These are phyloP conservation scores for Triplophysa rosa DNA, from an alignment of 2,113 vertebrate species.

Conservation along the genomic window DNA sequence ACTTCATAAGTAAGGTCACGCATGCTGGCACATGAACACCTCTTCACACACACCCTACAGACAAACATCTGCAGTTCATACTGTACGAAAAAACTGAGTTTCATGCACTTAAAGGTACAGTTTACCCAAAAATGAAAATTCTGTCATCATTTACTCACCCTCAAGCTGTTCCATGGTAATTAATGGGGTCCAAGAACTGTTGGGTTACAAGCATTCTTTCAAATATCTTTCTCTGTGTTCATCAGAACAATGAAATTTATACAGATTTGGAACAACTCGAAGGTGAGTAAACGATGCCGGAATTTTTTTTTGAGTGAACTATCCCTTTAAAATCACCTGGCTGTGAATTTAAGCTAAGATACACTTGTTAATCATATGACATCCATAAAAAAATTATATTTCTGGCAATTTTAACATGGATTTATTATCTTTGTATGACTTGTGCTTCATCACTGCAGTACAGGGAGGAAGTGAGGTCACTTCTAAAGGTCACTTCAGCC, in stretches of 20 bases:
- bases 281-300: too few species aligned
- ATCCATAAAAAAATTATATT: neutral
- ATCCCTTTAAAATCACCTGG: too few species aligned
- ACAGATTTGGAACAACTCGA: too few species aligned
- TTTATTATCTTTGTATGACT: slow-evolving; percentile 1
- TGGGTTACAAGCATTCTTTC: too few species aligned
- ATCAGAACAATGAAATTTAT: too few species aligned
- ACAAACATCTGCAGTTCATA: slow-evolving; percentile 17
- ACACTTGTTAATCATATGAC: too few species aligned
- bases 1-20: slow-evolving; percentile 27
- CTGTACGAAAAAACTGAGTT: neutral
- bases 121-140: neutral
- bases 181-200: too few species aligned
- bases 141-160: too few species aligned
- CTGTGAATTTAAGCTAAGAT: too few species aligned
- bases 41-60: neutral
- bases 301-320: too few species aligned
- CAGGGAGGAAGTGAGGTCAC: slow-evolving; percentile 20
- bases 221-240: too few species aligned
- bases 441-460: neutral
- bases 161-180: too few species aligned
- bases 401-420: neutral
- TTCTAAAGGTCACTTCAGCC: neutral
- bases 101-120: slow-evolving; percentile 5
- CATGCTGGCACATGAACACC: slow-evolving; percentile 5